Percentiles rank a stretch among this genome's conserved stretches.
Evolutionary conservation across 2,888 invertebrate genomes (phyloP).

Genomic region (Drosophila ezoana): DNA sequence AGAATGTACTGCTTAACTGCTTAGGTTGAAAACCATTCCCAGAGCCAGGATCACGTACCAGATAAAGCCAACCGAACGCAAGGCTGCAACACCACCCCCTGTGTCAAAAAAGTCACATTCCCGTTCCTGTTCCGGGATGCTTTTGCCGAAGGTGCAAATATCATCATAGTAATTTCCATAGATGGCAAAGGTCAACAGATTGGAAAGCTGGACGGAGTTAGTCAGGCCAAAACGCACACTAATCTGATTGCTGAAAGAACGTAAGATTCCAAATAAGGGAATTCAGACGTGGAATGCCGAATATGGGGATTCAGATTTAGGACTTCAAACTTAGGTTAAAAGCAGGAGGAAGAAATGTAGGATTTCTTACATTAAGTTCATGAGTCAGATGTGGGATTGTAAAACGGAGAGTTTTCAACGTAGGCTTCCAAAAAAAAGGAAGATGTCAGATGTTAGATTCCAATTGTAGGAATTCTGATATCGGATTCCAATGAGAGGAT

Average conservation of each 20-base stretch:
- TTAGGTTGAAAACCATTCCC: background rate
- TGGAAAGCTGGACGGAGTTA: slow-evolving; percentile 32
- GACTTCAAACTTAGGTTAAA: background rate
- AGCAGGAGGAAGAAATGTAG: too few species aligned
- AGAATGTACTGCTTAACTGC: background rate
- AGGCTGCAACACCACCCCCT: slow-evolving; percentile 21
- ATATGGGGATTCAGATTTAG: background rate
- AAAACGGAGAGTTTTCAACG: too few species aligned
- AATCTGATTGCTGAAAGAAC: slow-evolving; percentile 18
- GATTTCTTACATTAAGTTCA: too few species aligned
- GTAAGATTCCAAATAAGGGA: background rate
- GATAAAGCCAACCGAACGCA: slow-evolving; percentile 10
- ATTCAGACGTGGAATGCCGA: background rate
- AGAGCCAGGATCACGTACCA: slow-evolving; percentile 3
- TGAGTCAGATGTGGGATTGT: too few species aligned
- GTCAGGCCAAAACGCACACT: slow-evolving; percentile 52
- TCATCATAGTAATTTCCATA: slow-evolving; percentile 80
- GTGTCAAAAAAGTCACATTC: slow-evolving; percentile 41
- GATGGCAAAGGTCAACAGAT: slow-evolving; percentile 73
- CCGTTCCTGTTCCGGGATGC: slow-evolving; percentile 26
- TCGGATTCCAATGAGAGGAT: background rate
- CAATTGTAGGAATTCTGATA: background rate
- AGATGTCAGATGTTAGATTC: background rate
- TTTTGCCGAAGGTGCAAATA: slow-evolving; percentile 48
- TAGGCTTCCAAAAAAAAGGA: background rate